Evolutionary conservation across 2,113 vertebrate genomes (phyloP), one percentile per base, ranked within the genome.

Genomic region (Siniperca knerii): DNA sequence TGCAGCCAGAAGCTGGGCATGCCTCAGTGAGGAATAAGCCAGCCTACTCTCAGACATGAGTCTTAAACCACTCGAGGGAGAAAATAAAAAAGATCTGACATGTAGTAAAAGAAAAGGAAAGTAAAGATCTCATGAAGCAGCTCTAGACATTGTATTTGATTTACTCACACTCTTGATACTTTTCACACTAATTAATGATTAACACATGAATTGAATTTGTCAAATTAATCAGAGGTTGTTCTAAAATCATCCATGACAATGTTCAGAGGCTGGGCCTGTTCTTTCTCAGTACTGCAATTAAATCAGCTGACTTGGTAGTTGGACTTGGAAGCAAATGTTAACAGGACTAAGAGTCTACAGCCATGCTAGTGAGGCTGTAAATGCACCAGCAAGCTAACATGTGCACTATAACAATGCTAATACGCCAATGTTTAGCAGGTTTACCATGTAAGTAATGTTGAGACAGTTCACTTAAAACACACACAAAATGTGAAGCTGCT

Each of bases 1-100:
- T 80, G 82, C 92, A 90, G 92, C 83, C 88, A 88, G 90, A 83
- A 81, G 79, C 86, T 52, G 87, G 79, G 84, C 90, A 90, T 62
- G 87, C 71, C 84, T 93, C 89, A 83, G 66, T 85, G 90, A 92
- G 82, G 86, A 84, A 79, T 83, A 80, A 80, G 71, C 74, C 83
- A 77, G 78, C 80, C 83, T 84, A 42, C 79, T 77, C 81, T 82
- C 71, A 90, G 80, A 87, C 82, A 80, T 88, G 92, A 92, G 87
- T 75, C 70, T 75, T 76, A 83, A 89, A 90, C 86, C 84, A 90
- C 79, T 71, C 13, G 48, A 81, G 82, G 72, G 65, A 62, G 23
- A 21, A 40, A 40, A 4, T 40, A 70, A 77, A 61, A 69, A 79
- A 85, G 62, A 79, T 48, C 71, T 64, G 87, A 88, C 61, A 60